Evolutionary conservation across 2,797 vertebrate species (phyloP), one percentile per base, ranked within the genome.

Genomic region (Malacoraja senta): DNA sequence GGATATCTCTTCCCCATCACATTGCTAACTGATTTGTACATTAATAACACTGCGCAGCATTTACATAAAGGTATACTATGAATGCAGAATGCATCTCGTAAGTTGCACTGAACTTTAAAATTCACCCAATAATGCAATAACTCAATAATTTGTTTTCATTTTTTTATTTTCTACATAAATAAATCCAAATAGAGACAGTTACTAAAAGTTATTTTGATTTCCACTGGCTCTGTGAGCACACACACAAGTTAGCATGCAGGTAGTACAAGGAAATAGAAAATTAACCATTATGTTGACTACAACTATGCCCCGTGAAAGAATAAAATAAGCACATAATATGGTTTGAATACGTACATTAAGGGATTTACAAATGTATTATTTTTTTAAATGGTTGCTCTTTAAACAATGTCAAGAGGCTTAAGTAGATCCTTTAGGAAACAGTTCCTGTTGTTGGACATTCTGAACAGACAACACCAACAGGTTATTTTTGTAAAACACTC

Each of bases 391-490:
- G 83, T 94, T 95, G 93, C 93, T 95, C 94, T 95, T 94, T 95
- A 94, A 95, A 95, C 94, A 95, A 86, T 93, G 93, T 93, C 95
- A 94, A 12, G 81, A 95, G 94, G 93, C 94, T 95, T 95, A 95
- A 79, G 95, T 95, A 95, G 96, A 95, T 95, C 93, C 72, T 86
- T 93, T 0, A 83, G 94, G 95, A 95, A 93, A 94, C 58, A 94
- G 93, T 95, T 95, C 95, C 95, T 38, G 79, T 94, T 95, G 94
- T 95, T 95, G 95, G 8, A 58, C 35, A 61, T 65, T 77, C 38
- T 77, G 74, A 71, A 91, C 35, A 32, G 17, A 38, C 15, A 68
- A 32, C 84, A 38, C 12, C 24, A 91, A 88, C 84, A 90, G 53
- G 86, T 71, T 91, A 91, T 91, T 38, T 71, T 91, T 68, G 32